Base-by-base conservation (phyloP, 2,888 invertebrate species). In the Cristatella mucedo region DNA sequence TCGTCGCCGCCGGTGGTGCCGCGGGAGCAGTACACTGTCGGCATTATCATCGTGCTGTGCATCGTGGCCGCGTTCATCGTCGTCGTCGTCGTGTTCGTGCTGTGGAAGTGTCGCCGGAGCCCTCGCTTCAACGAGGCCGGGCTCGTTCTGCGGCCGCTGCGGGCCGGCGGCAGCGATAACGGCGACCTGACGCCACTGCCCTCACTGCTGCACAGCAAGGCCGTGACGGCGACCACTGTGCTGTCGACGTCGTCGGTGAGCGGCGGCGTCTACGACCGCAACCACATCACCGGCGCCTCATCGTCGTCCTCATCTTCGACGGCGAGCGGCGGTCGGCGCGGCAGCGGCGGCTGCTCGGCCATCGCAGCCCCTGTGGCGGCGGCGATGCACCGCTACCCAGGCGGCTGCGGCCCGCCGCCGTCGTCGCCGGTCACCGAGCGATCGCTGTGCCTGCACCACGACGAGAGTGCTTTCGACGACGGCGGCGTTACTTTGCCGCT, bases 341-440 rank as follows among this genome's bases (percentile, higher is more conserved):
- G 70, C 44, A 72, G 81, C 30, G 76, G 77, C 59, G 76, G 77
- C 47, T 75, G 78, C 39, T 78, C 78, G 3, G 78, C 78, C 48
- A 68, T 70, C 2, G 78, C 80, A 0, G 77, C 78, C 52, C 78
- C 76, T 49, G 77, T 75, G 18, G 74, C 76, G 49, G 74, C 73
- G 49, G 69, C 72, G 38, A 71, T 71, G 4, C 20, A 32, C 37
- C 11, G 11, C 29, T 21, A 44, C 21, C 2, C 9, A 16, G 21
- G 21, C 21, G 36, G 36, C 6, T 36, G 22, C 36, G 59, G 60
- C 46, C 61, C 86, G n/a, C 87, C 87, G 26, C 87, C 87, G 13
- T 86, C 86, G 2, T 80, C 80, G 61, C 87, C 87, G 1, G 84
- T 85, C 11, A 66, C 66, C n/a, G 63, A 65, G 33, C 51, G 62